Conservation (phyloP, 2,797 vertebrate species). For the Coregonus sp. region DNA sequence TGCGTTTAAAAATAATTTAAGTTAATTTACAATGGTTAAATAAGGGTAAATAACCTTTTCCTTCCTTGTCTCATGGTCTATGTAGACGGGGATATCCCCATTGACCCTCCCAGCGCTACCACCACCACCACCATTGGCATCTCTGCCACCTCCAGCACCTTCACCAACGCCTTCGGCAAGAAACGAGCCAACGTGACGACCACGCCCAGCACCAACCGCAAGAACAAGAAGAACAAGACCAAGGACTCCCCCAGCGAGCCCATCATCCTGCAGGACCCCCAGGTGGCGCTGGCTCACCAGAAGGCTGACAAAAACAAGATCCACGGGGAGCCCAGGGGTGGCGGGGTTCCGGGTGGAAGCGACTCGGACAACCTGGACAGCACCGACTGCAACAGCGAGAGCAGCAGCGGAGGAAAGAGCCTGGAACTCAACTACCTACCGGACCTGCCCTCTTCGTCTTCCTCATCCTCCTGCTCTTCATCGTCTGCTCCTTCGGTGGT, state of each 20-base stretch:
- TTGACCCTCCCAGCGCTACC: slow-evolving; percentile 88
- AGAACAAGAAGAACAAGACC: slow-evolving; percentile 90
- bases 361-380: slow-evolving; percentile 86
- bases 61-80: slow-evolving; percentile 1
- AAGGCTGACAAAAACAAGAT: slow-evolving; percentile 88
- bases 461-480: slow-evolving; percentile 39
- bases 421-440: slow-evolving; percentile 80
- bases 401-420: slow-evolving; percentile 84
- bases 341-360: slow-evolving; percentile 77
- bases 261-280: slow-evolving; percentile 80
- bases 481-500: slow-evolving; percentile 34
- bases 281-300: slow-evolving; percentile 83
- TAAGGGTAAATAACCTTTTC: background rate
- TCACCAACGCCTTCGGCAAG: slow-evolving; percentile 86
- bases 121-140: slow-evolving; percentile 89
- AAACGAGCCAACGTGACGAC: slow-evolving; percentile 85
- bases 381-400: slow-evolving; percentile 86
- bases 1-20: background rate
- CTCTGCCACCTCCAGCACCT: slow-evolving; percentile 85
- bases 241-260: slow-evolving; percentile 82
- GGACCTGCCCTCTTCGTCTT: slow-evolving; percentile 72
- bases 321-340: slow-evolving; percentile 82
- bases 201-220: slow-evolving; percentile 82
- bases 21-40: background rate
- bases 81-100: slow-evolving; percentile 84